Percentiles rank a stretch among this genome's conserved stretches.
These are phyloP conservation scores for Aurelia sp. DNA, from an alignment of 30 jellyfish, hydroid and myxozoan species.

Conservation along the genomic window DNA sequence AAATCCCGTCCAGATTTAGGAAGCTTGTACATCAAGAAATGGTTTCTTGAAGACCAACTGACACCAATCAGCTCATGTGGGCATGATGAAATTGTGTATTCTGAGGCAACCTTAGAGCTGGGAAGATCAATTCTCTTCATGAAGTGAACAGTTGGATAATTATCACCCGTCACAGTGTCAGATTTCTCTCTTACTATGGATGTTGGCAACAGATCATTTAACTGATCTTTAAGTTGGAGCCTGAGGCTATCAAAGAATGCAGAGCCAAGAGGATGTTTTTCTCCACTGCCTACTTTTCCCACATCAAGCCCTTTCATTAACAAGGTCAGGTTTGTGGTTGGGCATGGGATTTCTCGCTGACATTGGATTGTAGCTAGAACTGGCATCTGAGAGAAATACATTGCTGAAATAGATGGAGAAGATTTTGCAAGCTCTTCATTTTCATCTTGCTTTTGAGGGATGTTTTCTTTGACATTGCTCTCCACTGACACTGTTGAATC, in stretches of 20 bases:
- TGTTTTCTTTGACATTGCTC: too few species aligned
- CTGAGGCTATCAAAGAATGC: slow-evolving; percentile 24
- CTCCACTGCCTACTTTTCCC: slow-evolving; percentile 47
- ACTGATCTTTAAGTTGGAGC: slow-evolving; percentile 19
- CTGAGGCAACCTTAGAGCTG: too few species aligned
- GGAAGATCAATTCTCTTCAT: not conserved
- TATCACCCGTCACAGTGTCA: too few species aligned
- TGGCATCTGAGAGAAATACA: slow-evolving; percentile 3
- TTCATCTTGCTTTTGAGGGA: not conserved
- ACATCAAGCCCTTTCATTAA: slow-evolving; percentile 13
- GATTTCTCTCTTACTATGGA: too few species aligned
- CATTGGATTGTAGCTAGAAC: slow-evolving; percentile 4
- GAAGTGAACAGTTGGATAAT: slow-evolving; percentile 45
- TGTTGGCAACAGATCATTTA: not conserved
- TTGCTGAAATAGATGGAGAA: not conserved
- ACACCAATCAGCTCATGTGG: slow-evolving; percentile 33
- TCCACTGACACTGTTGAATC: too few species aligned
- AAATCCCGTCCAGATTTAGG: slow-evolving; percentile 41
- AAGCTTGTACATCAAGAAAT: slow-evolving; percentile 41
- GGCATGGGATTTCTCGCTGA: slow-evolving; percentile 22
- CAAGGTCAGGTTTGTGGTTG: not conserved
- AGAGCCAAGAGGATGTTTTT: slow-evolving; percentile 15
- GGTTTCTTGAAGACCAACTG: slow-evolving; percentile 53
- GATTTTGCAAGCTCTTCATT: slow-evolving; percentile 20
- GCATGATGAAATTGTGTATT: not conserved